Evolutionary conservation across 2,888 invertebrate genomes (phyloP).

Genomic region (Phlogophora meticulosa): DNA sequence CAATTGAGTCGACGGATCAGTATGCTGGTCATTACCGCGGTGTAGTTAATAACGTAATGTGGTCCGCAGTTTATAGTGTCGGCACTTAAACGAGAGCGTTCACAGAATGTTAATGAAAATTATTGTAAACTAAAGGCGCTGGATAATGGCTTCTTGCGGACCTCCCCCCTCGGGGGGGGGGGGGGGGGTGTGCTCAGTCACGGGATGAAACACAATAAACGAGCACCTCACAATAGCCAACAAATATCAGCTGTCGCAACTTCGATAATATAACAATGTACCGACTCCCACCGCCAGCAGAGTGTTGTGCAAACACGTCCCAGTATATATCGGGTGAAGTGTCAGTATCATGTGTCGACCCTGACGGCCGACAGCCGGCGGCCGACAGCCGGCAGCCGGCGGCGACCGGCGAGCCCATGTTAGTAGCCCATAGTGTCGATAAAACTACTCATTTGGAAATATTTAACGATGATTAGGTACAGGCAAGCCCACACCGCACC

Average conservation of each 20-base stretch:
- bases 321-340: not conserved
- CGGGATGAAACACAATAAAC: too few species aligned
- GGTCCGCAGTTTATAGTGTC: not conserved
- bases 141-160: not conserved
- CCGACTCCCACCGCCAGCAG: not conserved
- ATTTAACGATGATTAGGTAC: slow-evolving; percentile 15
- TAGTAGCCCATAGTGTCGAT: slow-evolving; percentile 15
- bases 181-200: too few species aligned
- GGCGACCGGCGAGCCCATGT: too few species aligned
- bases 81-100: slow-evolving; percentile 10
- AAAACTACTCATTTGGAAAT: slow-evolving; percentile 41
- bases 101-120: slow-evolving; percentile 27
- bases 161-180: too few species aligned
- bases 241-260: too few species aligned
- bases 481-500: too few species aligned
- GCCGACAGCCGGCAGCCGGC: slow-evolving; percentile 4
- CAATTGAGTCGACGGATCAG: not conserved
- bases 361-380: slow-evolving; percentile 11
- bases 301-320: slow-evolving; percentile 11
- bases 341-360: slow-evolving; percentile 14
- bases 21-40: slow-evolving; percentile 10
- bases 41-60: slow-evolving; percentile 7
- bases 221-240: too few species aligned
- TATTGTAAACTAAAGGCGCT: slow-evolving; percentile 8
- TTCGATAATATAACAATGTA: not conserved